Base-by-base conservation (phyloP, 2,113 vertebrate species). In the Mandrillus leucophaeus region DNA sequence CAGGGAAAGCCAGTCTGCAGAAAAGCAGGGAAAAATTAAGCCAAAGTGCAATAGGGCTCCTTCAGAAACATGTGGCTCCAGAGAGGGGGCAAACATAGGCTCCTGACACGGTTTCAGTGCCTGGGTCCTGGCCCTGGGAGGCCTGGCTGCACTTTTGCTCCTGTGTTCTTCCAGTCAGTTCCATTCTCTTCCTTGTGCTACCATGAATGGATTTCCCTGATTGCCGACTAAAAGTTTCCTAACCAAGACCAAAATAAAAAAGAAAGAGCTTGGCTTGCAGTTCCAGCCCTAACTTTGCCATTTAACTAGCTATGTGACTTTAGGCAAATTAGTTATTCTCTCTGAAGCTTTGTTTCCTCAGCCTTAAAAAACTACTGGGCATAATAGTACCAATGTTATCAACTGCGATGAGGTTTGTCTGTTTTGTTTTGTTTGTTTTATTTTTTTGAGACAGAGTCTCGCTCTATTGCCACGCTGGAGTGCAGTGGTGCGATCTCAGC, bases 151-250 rank as follows among this genome's bases (percentile, higher is more conserved):
- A 32, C 59, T 86, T 64, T 35, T 43, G 57, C 38, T 92, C 35
- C 72, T 75, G 30, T 61, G 61, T 55, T 68, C 73, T 70, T 94
- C 64, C 32, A 30, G 55, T 91, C 45, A 66, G 50, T 68, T 79
- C 55, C 82, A 50, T 97, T 94, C 66, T 89, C 25, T 75, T 92
- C 66, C 73, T 88, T 70, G 25, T 55, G 25, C 87, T 94, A 50
- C 66, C 68, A 78, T 20, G 38, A 78, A 48, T 57, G 72, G 13
- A 14, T 89, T 76, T 88, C 32, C 38, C 52, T 73, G 88, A 88
- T 43, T 72, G 73, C 50, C 94, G 89, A 66, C 17, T 48, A 12
- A 30, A 59, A 95, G 90, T 76, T 78, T 72, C 72, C 68, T 59
- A 73, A 22, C 23, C 35, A 75, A 76, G 84, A 95, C 52, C 52